Base-by-base conservation (phyloP, 2,888 invertebrate genomes). In the Cheilosia scutellata region DNA sequence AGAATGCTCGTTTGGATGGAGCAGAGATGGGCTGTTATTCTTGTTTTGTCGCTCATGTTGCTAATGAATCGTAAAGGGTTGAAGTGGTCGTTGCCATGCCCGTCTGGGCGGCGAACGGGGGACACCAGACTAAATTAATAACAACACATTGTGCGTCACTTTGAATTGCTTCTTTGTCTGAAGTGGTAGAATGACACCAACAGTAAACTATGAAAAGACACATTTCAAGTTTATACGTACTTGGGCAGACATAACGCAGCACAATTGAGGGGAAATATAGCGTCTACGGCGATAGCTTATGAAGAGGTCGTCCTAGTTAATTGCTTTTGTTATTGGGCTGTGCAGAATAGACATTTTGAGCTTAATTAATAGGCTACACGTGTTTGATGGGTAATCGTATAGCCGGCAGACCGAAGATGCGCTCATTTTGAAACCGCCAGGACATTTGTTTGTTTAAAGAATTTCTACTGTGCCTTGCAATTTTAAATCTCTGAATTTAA, bases 71-170 rank as follows among this genome's bases (percentile, higher is more conserved):
- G 55, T 65, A 31, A 76, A 76, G 60, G 60, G 66, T 49, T 76
- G 51, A 51, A n/a, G 20, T 60, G n/a, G 55, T 40, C 37, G 47
- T 57, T 33, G 47, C 25, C 53, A 25, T 47, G 58, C 42, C 20
- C 33, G 51, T 33, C 7, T 47, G 16, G 7, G 47, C 20, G 25
- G 25, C 31, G 27, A 65, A 58, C 40, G 16, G 33, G 44, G 44
- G 31, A 68, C 44, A 76, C 49, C 51, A 58, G 68, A 76, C 60
- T 68, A 58, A 42, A 76, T 76, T 68, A 76, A 60, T 76, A 76
- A 68, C 29, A 65, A 42, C 53, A 53, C 55, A 77, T 47, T 66
- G 71, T 77, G 72, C 77, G 71, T 77, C 66, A 66, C 47, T 40
- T 62, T 37, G 47, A 33, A 66, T 68, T 80, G 16, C 11, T 80